Conservation (phyloP, 2,113 vertebrate genomes). For the Desmodus rotundus region DNA sequence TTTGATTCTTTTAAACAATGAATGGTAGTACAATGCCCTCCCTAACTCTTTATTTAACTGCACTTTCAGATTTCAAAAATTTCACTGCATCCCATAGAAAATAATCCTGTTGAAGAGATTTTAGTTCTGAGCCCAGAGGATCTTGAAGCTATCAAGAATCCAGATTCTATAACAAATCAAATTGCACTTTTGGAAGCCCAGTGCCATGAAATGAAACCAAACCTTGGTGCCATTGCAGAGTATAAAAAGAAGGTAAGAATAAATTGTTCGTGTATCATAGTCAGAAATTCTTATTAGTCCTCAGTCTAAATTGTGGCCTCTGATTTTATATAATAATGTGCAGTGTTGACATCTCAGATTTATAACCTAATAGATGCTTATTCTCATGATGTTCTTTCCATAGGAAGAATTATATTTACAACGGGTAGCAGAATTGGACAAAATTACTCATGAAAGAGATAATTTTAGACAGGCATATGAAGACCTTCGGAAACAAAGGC, state of each 20-base stretch:
- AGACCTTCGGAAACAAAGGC: slow-evolving; percentile 92
- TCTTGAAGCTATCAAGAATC: slow-evolving; percentile 84
- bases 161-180: slow-evolving; percentile 86
- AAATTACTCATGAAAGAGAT: slow-evolving; percentile 91
- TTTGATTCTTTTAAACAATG: neutral
- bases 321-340: slow-evolving; percentile 7
- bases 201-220: slow-evolving; percentile 90
- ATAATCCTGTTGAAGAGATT: slow-evolving; percentile 83
- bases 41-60: slow-evolving; percentile 10
- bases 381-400: slow-evolving; percentile 26
- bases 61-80: slow-evolving; percentile 86
- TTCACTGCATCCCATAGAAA: slow-evolving; percentile 87
- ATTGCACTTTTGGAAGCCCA: slow-evolving; percentile 91
- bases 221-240: slow-evolving; percentile 91
- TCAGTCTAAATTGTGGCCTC: neutral
- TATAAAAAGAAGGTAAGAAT: slow-evolving; percentile 91
- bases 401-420: slow-evolving; percentile 96
- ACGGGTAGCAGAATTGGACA: slow-evolving; percentile 91
- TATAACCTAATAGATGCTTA: slow-evolving; percentile 20
- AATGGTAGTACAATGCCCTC: neutral
- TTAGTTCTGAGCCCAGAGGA: slow-evolving; percentile 80
- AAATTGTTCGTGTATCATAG: neutral
- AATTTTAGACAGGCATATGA: slow-evolving; percentile 90
- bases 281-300: neutral
- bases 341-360: neutral